Conservation (phyloP, 2,888 invertebrate species). For the Melipona beecheii region DNA sequence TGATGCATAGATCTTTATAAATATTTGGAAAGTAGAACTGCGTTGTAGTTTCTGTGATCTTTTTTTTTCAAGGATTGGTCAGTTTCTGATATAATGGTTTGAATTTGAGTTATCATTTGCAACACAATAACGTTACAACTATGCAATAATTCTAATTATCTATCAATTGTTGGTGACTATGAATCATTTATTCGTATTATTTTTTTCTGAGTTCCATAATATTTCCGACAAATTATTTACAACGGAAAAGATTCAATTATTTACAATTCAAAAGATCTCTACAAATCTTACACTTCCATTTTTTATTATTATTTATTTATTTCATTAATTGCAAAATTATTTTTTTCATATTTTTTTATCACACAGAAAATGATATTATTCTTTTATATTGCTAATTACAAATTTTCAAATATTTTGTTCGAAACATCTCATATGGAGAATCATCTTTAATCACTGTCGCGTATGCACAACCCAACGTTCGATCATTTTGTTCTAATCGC, state of each 20-base stretch:
- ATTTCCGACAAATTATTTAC: neutral
- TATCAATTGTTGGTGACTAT: neutral
- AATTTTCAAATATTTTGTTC: no score
- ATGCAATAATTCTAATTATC: neutral
- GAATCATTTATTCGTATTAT: neutral
- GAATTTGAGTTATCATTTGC: neutral
- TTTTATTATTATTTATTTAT: neutral
- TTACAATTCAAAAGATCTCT: neutral
- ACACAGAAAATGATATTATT: neutral
- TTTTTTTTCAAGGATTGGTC: neutral
- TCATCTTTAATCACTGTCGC: constrained; percentile 11
- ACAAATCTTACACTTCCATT: neutral
- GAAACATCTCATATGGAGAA: neutral
- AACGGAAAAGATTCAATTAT: no score
- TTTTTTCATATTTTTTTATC: neutral
- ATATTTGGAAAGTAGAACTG: constrained; percentile 18
- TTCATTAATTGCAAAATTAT: neutral
- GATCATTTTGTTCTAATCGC: constrained; percentile 57
- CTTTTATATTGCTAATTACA: neutral
- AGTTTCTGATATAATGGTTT: neutral
- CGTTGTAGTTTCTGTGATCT: neutral
- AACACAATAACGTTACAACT: neutral
- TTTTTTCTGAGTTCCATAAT: neutral
- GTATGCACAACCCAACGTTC: constrained; percentile 20
- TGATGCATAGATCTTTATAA: constrained; percentile 41